phyloP scores from a whole-genome alignment of 2,888 invertebrate genomes.

The Eumacrocentrus americanus region DNA sequence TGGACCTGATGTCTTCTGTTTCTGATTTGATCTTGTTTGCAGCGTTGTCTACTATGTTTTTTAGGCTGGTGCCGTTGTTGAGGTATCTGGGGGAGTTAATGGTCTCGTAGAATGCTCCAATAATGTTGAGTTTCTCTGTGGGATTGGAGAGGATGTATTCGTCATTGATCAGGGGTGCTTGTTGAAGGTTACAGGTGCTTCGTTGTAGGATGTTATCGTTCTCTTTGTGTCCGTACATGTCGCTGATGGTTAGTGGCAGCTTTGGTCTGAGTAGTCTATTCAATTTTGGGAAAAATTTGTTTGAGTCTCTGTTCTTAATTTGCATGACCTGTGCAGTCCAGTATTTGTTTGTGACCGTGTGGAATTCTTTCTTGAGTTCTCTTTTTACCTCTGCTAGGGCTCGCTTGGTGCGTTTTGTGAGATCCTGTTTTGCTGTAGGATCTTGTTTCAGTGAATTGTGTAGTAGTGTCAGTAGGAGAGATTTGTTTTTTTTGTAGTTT shows the following conservation, averaged over 20 bases:
- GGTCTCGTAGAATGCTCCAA: conserved; percentile 27
- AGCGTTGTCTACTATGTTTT: not conserved
- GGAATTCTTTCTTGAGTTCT: no score
- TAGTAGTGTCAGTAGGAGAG: no score
- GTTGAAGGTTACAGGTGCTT: no score
- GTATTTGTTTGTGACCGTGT: no score
- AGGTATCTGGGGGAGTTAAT: conserved; percentile 4
- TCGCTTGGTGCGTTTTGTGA: no score
- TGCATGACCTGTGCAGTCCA: no score
- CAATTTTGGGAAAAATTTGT: conserved; percentile 31
- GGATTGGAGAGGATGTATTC: conserved; percentile 1
- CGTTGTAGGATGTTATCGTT: not conserved
- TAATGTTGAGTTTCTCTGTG: conserved; percentile 20
- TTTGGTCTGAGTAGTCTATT: conserved; percentile 22
- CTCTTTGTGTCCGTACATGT: not conserved
- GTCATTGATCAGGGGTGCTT: not conserved
- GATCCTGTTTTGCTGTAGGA: no score
- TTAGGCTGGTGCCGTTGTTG: conserved; percentile 1
- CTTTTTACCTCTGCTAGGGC: no score
- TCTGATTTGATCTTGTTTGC: not conserved
- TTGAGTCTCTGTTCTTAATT: no score
- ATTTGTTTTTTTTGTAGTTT: no score
- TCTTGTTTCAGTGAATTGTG: no score
- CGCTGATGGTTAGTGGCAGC: not conserved
- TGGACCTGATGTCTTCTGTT: not conserved